phyloP scores from a whole-genome alignment of 2,797 vertebrate species.

The Meda fulgida region DNA sequence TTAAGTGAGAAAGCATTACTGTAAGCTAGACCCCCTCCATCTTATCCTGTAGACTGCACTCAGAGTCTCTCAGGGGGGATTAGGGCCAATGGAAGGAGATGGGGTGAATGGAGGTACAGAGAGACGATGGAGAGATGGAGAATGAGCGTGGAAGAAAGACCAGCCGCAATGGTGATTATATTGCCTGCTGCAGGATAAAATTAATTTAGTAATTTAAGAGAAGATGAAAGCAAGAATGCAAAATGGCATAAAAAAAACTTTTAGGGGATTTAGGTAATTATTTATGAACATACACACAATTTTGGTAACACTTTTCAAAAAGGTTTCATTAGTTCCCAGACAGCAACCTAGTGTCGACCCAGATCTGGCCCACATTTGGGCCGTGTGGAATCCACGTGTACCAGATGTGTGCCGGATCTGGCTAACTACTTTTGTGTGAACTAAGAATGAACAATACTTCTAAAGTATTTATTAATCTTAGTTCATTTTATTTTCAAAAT shows the following conservation, averaged over 20 bases:
- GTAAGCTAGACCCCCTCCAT: constrained; percentile 24
- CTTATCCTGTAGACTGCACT: constrained; percentile 26
- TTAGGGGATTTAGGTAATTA: too few relatives aligned
- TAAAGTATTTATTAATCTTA: too few relatives aligned
- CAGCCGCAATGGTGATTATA: neutral
- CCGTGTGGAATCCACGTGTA: too few relatives aligned
- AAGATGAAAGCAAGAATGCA: neutral
- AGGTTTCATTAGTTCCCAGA: too few relatives aligned
- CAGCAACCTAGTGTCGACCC: too few relatives aligned
- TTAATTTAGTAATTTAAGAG: neutral
- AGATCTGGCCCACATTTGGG: too few relatives aligned
- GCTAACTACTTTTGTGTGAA: too few relatives aligned
- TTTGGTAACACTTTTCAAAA: too few relatives aligned
- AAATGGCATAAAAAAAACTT: neutral
- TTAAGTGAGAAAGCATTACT: constrained; percentile 48
- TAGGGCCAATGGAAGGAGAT: constrained; percentile 7
- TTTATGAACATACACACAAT: too few relatives aligned
- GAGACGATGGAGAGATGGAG: constrained; percentile 26
- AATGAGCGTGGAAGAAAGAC: constrained; percentile 18
- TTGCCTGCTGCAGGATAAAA: neutral
- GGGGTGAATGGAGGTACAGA: neutral
- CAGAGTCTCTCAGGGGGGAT: constrained; percentile 26
- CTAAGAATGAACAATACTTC: too few relatives aligned
- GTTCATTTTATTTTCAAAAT: too few relatives aligned
- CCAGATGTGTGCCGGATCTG: too few relatives aligned